Evolutionary conservation across 2,113 vertebrate genomes (phyloP).

Genomic region (Macroglossus sobrinus): DNA sequence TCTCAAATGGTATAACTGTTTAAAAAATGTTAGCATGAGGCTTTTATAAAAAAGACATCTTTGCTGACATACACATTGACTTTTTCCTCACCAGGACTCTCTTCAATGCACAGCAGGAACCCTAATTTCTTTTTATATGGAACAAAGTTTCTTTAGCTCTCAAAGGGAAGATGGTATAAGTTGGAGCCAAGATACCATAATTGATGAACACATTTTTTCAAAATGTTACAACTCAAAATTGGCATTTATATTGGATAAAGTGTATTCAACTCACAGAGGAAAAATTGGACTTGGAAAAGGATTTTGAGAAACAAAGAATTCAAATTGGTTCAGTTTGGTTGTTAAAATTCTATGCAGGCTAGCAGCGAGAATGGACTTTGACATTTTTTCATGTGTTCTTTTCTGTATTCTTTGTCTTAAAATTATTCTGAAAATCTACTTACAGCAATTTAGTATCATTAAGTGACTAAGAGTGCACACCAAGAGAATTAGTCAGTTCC

Average conservation of each 20-base stretch:
- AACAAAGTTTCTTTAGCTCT: slow-evolving; percentile 17
- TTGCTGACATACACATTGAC: not conserved
- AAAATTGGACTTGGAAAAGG: not conserved
- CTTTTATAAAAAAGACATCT: not conserved
- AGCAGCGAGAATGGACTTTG: not conserved
- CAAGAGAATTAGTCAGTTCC: not conserved
- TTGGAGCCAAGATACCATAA: not conserved
- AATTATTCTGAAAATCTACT: not conserved
- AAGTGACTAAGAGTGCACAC: not conserved
- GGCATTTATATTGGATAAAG: not conserved
- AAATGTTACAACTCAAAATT: not conserved
- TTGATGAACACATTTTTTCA: not conserved
- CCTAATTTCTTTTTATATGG: slow-evolving; percentile 39
- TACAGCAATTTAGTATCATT: not conserved
- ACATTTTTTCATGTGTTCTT: not conserved
- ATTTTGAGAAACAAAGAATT: slow-evolving; percentile 22
- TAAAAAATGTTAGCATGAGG: not conserved
- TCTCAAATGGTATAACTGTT: not conserved
- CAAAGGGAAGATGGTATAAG: not conserved
- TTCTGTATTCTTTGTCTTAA: not conserved
- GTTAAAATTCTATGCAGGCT: slow-evolving; percentile 35
- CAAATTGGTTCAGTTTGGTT: not conserved
- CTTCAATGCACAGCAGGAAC: not conserved
- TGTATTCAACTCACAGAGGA: slow-evolving; percentile 43
- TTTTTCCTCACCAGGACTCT: not conserved